Conservation (phyloP, 2,113 vertebrate species). For the Puntigrus tetrazona region DNA sequence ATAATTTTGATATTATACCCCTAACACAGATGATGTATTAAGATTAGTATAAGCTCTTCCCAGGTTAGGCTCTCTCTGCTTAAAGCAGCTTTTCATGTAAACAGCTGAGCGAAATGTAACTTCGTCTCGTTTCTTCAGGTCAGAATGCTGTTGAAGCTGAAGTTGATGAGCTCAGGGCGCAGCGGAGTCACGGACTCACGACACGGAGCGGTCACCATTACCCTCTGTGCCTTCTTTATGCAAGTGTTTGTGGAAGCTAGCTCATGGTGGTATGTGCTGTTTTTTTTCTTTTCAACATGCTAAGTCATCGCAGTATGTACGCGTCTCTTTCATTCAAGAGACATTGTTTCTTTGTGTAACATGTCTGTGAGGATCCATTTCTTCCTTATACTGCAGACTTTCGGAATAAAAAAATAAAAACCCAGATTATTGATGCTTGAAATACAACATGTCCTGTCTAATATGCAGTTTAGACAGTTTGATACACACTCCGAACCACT, state of each 20-base stretch:
- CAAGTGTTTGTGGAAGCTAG: conserved; percentile 95
- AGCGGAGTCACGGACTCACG: conserved; percentile 84
- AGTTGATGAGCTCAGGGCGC: conserved; percentile 68
- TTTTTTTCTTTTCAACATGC: not conserved
- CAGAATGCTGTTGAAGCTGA: conserved; percentile 72
- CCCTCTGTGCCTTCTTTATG: conserved; percentile 86
- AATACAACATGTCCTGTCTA: too few relatives aligned
- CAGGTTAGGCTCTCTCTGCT: not conserved
- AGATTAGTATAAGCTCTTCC: too few relatives aligned
- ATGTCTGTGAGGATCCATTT: too few relatives aligned
- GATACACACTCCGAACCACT: too few relatives aligned
- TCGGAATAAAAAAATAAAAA: too few relatives aligned
- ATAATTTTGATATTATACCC: too few relatives aligned
- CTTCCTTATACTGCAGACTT: too few relatives aligned
- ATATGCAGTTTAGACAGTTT: too few relatives aligned
- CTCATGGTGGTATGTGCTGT: conserved; percentile 93
- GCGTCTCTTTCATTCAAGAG: too few relatives aligned
- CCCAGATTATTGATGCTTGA: too few relatives aligned
- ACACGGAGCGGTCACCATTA: conserved; percentile 85
- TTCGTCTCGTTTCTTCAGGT: conserved; percentile 67
- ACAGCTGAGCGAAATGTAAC: not conserved
- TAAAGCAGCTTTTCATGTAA: not conserved
- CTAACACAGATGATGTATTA: too few relatives aligned
- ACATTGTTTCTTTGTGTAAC: too few relatives aligned
- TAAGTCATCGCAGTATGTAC: not conserved